Conservation (phyloP, 2,888 invertebrate species). For the Malthinus flaveolus region DNA sequence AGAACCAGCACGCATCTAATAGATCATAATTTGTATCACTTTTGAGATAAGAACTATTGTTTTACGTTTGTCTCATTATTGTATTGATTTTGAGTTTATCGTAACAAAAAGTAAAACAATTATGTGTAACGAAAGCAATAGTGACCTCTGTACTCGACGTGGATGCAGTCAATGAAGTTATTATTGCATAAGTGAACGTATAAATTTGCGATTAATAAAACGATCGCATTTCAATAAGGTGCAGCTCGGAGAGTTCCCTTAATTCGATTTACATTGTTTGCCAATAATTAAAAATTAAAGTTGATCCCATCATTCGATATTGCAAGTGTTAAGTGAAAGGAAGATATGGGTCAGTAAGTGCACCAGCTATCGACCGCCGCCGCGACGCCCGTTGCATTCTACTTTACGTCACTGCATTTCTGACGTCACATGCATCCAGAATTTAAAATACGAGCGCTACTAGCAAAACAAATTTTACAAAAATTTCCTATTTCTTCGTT, state of each 20-base stretch:
- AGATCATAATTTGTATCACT: too few relatives aligned
- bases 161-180: slow-evolving; percentile 22
- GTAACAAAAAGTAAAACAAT: too few relatives aligned
- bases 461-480: not conserved
- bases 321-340: slow-evolving; percentile 42
- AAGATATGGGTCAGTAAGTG: slow-evolving; percentile 52
- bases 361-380: slow-evolving; percentile 35
- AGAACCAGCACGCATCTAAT: too few relatives aligned
- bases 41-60: too few relatives aligned
- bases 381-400: slow-evolving; percentile 39
- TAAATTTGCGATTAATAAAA: slow-evolving; percentile 16
- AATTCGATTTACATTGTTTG: not conserved
- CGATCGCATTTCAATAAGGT: not conserved
- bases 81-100: too few relatives aligned
- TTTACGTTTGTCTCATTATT: too few relatives aligned
- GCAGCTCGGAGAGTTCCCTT: not conserved
- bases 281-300: not conserved
- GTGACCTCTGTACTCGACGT: slow-evolving; percentile 34
- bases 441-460: slow-evolving; percentile 4
- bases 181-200: slow-evolving; percentile 19
- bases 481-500: too few relatives aligned
- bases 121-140: slow-evolving; percentile 21
- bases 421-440: slow-evolving; percentile 23
- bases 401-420: slow-evolving; percentile 40
- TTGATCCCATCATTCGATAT: slow-evolving; percentile 10